These are phyloP conservation scores for Halcyon senegalensis DNA, from an alignment of 2,113 vertebrate species.

Conservation along the genomic window DNA sequence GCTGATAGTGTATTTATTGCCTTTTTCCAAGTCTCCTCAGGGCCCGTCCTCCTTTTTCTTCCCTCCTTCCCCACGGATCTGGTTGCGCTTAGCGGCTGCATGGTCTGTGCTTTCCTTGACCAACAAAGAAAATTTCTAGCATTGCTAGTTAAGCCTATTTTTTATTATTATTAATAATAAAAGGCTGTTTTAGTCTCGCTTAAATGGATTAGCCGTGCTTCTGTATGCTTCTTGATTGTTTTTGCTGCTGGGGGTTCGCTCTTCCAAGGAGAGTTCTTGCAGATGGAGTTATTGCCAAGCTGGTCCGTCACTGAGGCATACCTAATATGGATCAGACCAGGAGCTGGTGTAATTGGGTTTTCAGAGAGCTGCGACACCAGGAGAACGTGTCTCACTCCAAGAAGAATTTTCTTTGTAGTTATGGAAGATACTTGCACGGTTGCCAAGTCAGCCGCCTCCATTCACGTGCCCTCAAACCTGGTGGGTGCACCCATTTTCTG, in stretches of 20 bases:
- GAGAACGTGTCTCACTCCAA: background rate
- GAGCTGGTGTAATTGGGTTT: conserved; percentile 45
- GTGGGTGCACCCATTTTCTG: background rate
- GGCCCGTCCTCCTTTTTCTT: background rate
- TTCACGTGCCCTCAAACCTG: background rate
- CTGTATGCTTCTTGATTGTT: conserved; percentile 62
- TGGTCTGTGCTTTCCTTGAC: conserved; percentile 35
- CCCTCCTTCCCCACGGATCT: background rate
- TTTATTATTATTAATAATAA: conserved; percentile 56
- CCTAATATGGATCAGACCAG: conserved; percentile 59
- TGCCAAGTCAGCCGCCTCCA: background rate
- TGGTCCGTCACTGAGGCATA: conserved; percentile 45
- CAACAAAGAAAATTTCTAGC: conserved; percentile 45
- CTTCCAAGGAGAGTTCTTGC: conserved; percentile 34
- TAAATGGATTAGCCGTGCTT: conserved; percentile 67
- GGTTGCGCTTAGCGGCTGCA: background rate
- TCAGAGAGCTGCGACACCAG: background rate
- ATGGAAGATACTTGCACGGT: background rate
- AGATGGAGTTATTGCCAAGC: conserved; percentile 48
- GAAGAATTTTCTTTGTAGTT: background rate
- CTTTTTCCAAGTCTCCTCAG: background rate
- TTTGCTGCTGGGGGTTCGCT: conserved; percentile 60
- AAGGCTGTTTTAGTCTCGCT: conserved; percentile 47
- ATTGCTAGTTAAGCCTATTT: conserved; percentile 58
- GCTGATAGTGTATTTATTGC: background rate